Conservation (phyloP, 2,888 invertebrate species). For the Stegana nigrithorax region DNA sequence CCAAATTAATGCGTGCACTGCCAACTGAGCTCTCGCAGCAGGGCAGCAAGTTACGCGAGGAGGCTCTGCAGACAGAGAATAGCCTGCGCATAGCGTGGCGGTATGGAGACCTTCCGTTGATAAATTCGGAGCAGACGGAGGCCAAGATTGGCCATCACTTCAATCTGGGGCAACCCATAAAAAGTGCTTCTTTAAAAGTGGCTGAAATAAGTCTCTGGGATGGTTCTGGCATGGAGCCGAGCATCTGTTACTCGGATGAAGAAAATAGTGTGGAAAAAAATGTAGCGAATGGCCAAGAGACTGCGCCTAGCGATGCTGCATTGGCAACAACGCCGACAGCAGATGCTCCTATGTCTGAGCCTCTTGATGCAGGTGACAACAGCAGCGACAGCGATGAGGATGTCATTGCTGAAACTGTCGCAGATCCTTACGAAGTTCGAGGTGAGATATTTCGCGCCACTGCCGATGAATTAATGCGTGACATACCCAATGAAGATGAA, state of each 20-base stretch:
- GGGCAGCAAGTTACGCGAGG: slow-evolving; percentile 10
- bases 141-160: slow-evolving; percentile 80
- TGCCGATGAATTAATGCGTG: neutral
- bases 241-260: slow-evolving; percentile 38
- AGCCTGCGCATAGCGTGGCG: slow-evolving; percentile 92
- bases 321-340: slow-evolving; percentile 12
- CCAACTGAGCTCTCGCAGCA: slow-evolving; percentile 70
- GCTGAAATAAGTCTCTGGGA: slow-evolving; percentile 72
- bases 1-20: slow-evolving; percentile 73
- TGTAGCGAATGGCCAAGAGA: slow-evolving; percentile 25
- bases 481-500: neutral
- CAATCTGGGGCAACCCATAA: slow-evolving; percentile 83
- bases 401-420: neutral
- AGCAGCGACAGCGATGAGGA: neutral
- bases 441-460: too few species aligned
- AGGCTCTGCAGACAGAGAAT: slow-evolving; percentile 38
- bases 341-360: neutral
- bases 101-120: slow-evolving; percentile 79
- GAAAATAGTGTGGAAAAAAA: slow-evolving; percentile 27
- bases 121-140: slow-evolving; percentile 71
- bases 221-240: too few species aligned
- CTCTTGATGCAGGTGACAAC: slow-evolving; percentile 18
- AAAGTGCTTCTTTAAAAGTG: slow-evolving; percentile 71
- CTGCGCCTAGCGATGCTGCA: too few species aligned
- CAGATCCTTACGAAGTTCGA: too few species aligned